Conservation (phyloP, 2,888 invertebrate species). For the Melolontha melolontha region DNA sequence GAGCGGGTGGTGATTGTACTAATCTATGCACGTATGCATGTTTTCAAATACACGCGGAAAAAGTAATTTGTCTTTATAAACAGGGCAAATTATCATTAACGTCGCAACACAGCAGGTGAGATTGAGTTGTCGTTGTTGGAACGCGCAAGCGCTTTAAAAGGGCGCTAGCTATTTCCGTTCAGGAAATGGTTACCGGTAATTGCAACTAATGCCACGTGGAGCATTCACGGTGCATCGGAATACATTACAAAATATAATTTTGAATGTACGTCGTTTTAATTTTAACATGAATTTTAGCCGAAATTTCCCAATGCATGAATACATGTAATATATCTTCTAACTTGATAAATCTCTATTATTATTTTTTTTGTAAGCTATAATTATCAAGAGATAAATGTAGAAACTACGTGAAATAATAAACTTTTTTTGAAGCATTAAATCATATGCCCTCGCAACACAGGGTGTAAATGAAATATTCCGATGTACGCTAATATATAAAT, state of each 20-base stretch:
- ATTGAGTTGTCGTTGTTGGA: constrained; percentile 49
- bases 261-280: constrained; percentile 43
- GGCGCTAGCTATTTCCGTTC: constrained; percentile 63
- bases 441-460: no score
- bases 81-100: constrained; percentile 43
- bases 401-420: no score
- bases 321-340: neutral
- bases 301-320: neutral
- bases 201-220: constrained; percentile 64
- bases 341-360: no score
- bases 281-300: constrained; percentile 39
- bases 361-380: no score
- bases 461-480: no score
- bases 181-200: constrained; percentile 66
- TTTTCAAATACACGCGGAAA: constrained; percentile 30
- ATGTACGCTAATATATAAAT: no score
- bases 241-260: constrained; percentile 45
- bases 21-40: constrained; percentile 25
- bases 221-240: constrained; percentile 52
- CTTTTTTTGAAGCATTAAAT: no score
- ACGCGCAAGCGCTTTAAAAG: constrained; percentile 52
- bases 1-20: constrained; percentile 21
- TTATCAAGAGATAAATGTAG: no score
- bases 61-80: constrained; percentile 47
- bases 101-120: constrained; percentile 46